A percentile compares a stretch with the other conserved stretches of the same genome.
Conservation (phyloP, 2,888 invertebrate species). For the Platycheirus rosarum region DNA sequence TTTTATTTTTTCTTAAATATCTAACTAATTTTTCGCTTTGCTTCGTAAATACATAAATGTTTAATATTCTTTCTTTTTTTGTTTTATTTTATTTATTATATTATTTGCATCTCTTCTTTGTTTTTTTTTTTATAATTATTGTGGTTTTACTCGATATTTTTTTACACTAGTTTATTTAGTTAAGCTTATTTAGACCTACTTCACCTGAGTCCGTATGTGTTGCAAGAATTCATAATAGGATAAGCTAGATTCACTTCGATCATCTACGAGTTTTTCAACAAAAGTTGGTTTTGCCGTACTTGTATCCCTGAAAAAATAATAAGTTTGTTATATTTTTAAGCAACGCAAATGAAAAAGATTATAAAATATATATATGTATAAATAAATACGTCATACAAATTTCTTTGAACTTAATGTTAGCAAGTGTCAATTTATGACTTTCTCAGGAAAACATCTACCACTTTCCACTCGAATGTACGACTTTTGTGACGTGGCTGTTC, state of each 20-base stretch:
- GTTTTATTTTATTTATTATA: constrained; percentile 28
- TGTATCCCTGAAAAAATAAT: constrained; percentile 88
- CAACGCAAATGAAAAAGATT: too few species aligned
- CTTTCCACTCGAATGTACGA: too few species aligned
- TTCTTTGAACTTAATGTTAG: too few species aligned
- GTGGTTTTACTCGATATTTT: constrained; percentile 57
- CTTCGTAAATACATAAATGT: constrained; percentile 59
- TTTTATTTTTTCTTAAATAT: constrained; percentile 41
- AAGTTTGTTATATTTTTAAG: too few species aligned
- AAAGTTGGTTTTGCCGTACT: constrained; percentile 92
- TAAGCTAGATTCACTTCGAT: constrained; percentile 95
- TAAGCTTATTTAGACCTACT: constrained; percentile 84
- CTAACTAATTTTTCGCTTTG: constrained; percentile 57
- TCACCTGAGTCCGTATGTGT: constrained; percentile 94
- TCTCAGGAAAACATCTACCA: too few species aligned
- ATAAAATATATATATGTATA: too few species aligned
- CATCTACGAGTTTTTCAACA: constrained; percentile 95
- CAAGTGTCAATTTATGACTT: too few species aligned
- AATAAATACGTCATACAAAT: too few species aligned
- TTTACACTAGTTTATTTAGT: constrained; percentile 72
- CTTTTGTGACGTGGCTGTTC: too few species aligned
- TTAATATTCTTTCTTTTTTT: constrained; percentile 19
- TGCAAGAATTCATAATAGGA: constrained; percentile 99
- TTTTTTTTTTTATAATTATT: constrained; percentile 33
- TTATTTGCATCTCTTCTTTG: constrained; percentile 40